Conservation (phyloP, 2,888 invertebrate species). For the Tetragonisca angustula region DNA sequence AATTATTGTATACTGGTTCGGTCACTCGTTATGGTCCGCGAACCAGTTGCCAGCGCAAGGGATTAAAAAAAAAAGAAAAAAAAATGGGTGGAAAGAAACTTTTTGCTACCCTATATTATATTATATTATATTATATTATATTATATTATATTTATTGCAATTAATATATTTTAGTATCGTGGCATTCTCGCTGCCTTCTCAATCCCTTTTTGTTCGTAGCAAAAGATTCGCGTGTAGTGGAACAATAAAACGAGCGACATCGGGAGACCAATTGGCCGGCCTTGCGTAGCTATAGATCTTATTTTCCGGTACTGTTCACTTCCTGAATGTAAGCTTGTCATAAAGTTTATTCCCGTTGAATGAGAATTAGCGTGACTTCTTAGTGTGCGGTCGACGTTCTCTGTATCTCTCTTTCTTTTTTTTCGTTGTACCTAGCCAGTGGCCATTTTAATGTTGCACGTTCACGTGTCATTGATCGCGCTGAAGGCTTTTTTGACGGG, state of each 20-base stretch:
- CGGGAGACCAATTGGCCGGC: conserved; percentile 13
- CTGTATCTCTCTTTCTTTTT: conserved; percentile 15
- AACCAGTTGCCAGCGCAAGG: too few relatives aligned
- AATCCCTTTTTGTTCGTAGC: neutral
- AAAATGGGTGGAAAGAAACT: too few relatives aligned
- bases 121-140: too few relatives aligned
- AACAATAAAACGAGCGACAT: neutral
- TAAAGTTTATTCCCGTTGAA: conserved; percentile 2
- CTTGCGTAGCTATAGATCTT: conserved; percentile 8
- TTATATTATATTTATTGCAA: too few relatives aligned
- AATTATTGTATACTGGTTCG: too few relatives aligned
- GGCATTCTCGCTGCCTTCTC: neutral
- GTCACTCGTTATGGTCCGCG: too few relatives aligned
- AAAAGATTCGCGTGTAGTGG: neutral
- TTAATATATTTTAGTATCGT: neutral
- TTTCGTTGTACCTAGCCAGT: conserved; percentile 2
- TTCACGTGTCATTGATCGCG: conserved; percentile 48
- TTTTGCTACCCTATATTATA: too few relatives aligned
- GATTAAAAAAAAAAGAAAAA: too few relatives aligned
- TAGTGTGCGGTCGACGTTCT: conserved; percentile 30
- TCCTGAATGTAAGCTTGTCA: conserved; percentile 21
- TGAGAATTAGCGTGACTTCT: conserved; percentile 16
- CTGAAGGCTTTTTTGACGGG: conserved; percentile 42
- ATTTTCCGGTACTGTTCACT: neutral
- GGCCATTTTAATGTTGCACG: conserved; percentile 42